Evolutionary conservation across 2,888 invertebrate species (phyloP).

Genomic region (Acleris emargana): DNA sequence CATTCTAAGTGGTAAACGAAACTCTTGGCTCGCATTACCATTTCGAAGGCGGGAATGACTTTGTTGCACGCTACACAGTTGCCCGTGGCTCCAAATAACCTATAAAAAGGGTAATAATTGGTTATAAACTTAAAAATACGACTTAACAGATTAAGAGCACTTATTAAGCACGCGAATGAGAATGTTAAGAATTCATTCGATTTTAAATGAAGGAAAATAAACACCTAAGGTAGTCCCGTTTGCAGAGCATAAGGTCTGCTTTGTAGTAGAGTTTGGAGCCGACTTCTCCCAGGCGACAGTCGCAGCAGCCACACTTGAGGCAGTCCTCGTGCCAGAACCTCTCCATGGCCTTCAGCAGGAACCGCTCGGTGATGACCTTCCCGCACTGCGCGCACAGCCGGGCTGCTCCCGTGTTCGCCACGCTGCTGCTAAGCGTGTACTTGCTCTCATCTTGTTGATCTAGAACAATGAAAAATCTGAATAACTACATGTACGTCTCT

Average conservation of each 20-base stretch:
- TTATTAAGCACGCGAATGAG: conserved; percentile 49
- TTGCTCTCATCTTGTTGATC: conserved; percentile 79
- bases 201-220: conserved; percentile 28
- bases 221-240: conserved; percentile 95
- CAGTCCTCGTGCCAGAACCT: conserved; percentile 98
- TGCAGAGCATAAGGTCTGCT: conserved; percentile 95
- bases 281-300: conserved; percentile 96
- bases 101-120: conserved; percentile 66
- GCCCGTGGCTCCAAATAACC: conserved; percentile 95
- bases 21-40: conserved; percentile 96
- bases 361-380: conserved; percentile 92
- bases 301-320: conserved; percentile 95
- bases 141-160: conserved; percentile 56
- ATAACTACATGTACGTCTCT: not conserved
- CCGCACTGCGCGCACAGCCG: conserved; percentile 93
- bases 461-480: conserved; percentile 42
- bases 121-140: conserved; percentile 56
- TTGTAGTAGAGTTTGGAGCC: conserved; percentile 95
- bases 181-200: not conserved
- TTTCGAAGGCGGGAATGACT: conserved; percentile 96
- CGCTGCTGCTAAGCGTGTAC: conserved; percentile 65
- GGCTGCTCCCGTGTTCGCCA: conserved; percentile 64
- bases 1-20: conserved; percentile 97
- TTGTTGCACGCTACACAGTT: conserved; percentile 96
- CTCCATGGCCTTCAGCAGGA: conserved; percentile 93